phyloP scores from a whole-genome alignment of 1,140 invertebrate species.

The Globodera ellingtonae region DNA sequence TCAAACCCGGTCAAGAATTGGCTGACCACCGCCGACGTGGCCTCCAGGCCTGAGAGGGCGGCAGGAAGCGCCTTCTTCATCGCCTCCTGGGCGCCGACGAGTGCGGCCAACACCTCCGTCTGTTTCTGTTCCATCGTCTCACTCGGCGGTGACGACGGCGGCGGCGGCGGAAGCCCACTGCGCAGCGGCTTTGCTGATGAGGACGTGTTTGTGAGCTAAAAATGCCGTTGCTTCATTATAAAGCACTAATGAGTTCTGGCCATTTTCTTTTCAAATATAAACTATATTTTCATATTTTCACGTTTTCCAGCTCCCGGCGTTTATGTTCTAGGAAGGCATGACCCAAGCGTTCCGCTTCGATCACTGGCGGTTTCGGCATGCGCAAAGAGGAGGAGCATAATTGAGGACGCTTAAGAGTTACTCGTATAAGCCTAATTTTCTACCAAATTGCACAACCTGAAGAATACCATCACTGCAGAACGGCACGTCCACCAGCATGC shows the following conservation, averaged over 20 bases:
- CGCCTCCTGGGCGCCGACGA: constrained; percentile 2
- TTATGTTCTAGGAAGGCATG: too few relatives aligned
- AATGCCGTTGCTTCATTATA: too few relatives aligned
- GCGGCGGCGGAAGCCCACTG: too few relatives aligned
- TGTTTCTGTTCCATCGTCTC: neutral
- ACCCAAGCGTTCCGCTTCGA: too few relatives aligned
- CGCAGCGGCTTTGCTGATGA: neutral
- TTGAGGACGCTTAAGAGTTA: constrained; percentile 5
- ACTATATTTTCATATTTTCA: too few relatives aligned
- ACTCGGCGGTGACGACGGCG: too few relatives aligned
- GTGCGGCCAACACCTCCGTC: neutral
- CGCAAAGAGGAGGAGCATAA: neutral
- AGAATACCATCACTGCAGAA: neutral
- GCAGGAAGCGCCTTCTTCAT: constrained; percentile 16
- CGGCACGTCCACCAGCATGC: neutral
- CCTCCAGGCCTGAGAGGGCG: constrained; percentile 21
- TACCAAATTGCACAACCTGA: neutral
- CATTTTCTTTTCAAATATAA: too few relatives aligned
- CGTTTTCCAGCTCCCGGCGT: too few relatives aligned
- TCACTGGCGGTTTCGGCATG: neutral
- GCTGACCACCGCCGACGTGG: constrained; percentile 20
- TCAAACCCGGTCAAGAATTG: constrained; percentile 17
- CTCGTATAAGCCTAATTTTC: neutral
- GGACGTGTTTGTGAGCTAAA: neutral
- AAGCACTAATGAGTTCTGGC: too few relatives aligned